These are phyloP conservation scores for Ephialtes manifestator DNA, from an alignment of 2,888 invertebrate genomes.

Conservation along the genomic window DNA sequence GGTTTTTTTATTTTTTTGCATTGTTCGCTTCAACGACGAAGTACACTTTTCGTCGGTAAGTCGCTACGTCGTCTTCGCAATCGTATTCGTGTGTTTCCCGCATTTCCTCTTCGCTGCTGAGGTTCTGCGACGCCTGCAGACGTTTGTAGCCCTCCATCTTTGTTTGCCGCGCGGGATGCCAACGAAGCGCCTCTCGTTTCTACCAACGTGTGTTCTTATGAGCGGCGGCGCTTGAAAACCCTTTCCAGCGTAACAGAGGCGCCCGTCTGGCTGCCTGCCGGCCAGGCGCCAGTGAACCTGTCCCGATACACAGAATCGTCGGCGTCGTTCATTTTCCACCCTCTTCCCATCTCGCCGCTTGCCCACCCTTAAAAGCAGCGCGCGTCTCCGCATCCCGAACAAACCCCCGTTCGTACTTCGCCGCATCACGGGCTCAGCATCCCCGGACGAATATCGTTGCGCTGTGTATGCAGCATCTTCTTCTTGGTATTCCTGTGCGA, in stretches of 20 bases:
- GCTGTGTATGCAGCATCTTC: constrained; percentile 43
- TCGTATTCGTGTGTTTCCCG: constrained; percentile 43
- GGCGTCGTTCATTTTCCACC: constrained; percentile 77
- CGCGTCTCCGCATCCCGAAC: constrained; percentile 52
- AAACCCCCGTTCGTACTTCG: constrained; percentile 30
- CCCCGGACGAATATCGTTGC: constrained; percentile 46
- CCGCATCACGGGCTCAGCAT: constrained; percentile 38
- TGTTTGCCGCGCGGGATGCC: constrained; percentile 63
- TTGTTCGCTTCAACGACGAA: constrained; percentile 7
- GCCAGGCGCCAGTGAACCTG: constrained; percentile 84
- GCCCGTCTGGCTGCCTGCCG: constrained; percentile 86
- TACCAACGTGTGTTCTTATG: constrained; percentile 64
- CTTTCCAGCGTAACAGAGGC: constrained; percentile 81
- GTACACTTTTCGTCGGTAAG: constrained; percentile 12
- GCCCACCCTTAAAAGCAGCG: constrained; percentile 13
- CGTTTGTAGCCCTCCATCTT: constrained; percentile 39
- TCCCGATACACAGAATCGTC: constrained; percentile 73
- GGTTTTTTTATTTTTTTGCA: not conserved
- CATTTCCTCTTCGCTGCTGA: constrained; percentile 49
- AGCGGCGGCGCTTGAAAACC: constrained; percentile 75
- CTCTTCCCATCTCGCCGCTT: constrained; percentile 43
- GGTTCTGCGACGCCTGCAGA: constrained; percentile 44
- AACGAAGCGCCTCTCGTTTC: constrained; percentile 72
- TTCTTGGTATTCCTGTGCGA: constrained; percentile 37
- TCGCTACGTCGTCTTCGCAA: constrained; percentile 51